phyloP scores from a whole-genome alignment of 37 sponge, comb jelly and placozoan genomes.

The Aplysina aerophoba region DNA sequence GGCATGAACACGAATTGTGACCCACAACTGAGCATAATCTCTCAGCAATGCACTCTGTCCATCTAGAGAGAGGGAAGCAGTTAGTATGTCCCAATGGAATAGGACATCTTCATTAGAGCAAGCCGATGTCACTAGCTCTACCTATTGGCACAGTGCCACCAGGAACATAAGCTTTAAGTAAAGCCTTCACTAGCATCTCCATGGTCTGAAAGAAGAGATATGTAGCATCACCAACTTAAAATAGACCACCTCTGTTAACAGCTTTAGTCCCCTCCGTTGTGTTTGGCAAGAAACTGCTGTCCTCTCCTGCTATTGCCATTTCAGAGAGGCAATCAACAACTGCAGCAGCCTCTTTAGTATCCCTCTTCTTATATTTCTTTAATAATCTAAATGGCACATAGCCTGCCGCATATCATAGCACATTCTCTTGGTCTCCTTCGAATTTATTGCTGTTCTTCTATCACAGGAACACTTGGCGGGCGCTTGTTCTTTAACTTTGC shows the following conservation, averaged over 20 bases:
- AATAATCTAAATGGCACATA: conserved; percentile 29
- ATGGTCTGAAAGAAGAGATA: conserved; percentile 22
- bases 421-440: conserved; percentile 23
- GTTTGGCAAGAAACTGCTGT: conserved; percentile 28
- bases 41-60: conserved; percentile 20
- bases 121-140: conserved; percentile 2
- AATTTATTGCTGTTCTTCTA: background rate
- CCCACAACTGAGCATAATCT: conserved; percentile 27
- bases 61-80: conserved; percentile 27
- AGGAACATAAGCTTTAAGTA: background rate
- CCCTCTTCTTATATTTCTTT: background rate
- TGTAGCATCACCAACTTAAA: conserved; percentile 21
- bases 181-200: conserved; percentile 23
- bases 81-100: conserved; percentile 29
- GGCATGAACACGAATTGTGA: conserved; percentile 30
- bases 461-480: background rate
- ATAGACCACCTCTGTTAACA: conserved; percentile 23
- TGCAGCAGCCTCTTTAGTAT: conserved; percentile 11
- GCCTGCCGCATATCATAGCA: conserved; percentile 16
- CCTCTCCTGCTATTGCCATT: conserved; percentile 28
- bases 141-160: conserved; percentile 29
- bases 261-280: conserved; percentile 20
- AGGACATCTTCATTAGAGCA: conserved; percentile 26
- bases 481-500: background rate
- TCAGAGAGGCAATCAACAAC: conserved; percentile 26